phyloP scores from a whole-genome alignment of 1,140 invertebrate genomes.

The Hylaeus volcanicus region DNA sequence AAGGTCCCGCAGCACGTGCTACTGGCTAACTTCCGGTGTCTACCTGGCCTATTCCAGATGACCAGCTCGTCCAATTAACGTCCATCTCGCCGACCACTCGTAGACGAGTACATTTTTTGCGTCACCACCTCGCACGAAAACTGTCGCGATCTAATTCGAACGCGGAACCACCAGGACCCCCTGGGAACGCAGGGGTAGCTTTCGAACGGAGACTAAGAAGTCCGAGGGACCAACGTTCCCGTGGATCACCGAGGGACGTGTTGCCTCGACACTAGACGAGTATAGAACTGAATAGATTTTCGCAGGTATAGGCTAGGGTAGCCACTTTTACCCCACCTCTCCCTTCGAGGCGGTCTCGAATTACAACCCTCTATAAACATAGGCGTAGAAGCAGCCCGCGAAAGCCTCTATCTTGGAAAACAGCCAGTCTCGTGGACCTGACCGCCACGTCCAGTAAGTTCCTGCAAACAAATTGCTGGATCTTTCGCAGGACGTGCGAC shows the following conservation, averaged over 20 bases:
- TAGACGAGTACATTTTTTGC: too few species aligned
- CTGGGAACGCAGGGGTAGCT: background rate
- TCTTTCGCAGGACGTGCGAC: too few species aligned
- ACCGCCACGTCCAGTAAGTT: too few species aligned
- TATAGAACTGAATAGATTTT: constrained; percentile 74
- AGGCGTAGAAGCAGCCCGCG: constrained; percentile 62
- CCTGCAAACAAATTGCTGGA: too few species aligned
- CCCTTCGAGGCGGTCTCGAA: constrained; percentile 68
- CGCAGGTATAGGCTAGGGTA: constrained; percentile 76
- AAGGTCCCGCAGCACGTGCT: too few species aligned
- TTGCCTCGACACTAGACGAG: constrained; percentile 45
- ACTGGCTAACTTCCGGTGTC: too few species aligned
- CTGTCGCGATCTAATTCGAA: too few species aligned
- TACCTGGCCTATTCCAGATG: too few species aligned
- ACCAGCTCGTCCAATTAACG: too few species aligned
- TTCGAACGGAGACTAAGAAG: background rate
- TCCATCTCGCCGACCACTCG: too few species aligned
- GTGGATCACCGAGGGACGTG: constrained; percentile 10
- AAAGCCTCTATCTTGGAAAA: background rate
- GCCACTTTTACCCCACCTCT: constrained; percentile 67
- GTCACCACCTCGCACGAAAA: too few species aligned
- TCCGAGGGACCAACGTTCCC: background rate
- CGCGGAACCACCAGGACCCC: too few species aligned
- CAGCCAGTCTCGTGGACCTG: background rate
- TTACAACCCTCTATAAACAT: constrained; percentile 73